Evolutionary conservation across 2,113 vertebrate species (phyloP).

Genomic region (Anthoscopus minutus): DNA sequence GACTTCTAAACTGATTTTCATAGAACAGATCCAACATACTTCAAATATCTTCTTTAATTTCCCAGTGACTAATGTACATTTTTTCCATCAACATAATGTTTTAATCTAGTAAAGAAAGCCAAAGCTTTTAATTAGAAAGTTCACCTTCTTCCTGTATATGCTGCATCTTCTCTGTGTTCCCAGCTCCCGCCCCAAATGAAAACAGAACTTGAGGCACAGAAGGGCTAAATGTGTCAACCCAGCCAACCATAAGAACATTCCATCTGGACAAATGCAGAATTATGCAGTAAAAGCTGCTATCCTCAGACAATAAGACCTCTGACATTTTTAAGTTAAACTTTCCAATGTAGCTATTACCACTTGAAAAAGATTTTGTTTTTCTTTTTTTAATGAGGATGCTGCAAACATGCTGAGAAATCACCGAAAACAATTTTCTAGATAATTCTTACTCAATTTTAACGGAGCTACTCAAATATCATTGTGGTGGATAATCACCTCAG

Average conservation of each 20-base stretch:
- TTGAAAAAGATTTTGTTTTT: neutral
- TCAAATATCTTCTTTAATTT: slow-evolving; percentile 44
- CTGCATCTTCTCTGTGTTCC: neutral
- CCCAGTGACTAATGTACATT: neutral
- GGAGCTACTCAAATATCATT: neutral
- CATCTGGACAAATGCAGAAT: neutral
- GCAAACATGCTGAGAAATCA: neutral
- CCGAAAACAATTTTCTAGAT: neutral
- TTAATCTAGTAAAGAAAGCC: neutral
- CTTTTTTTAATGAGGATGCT: neutral
- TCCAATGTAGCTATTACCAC: neutral
- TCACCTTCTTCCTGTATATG: neutral
- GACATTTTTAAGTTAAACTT: neutral
- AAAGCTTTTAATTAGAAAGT: neutral
- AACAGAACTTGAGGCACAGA: neutral
- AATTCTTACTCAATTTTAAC: neutral
- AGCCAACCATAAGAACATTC: neutral
- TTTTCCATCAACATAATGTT: slow-evolving; percentile 11
- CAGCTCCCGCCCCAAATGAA: neutral
- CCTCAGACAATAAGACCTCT: neutral
- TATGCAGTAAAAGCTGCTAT: neutral
- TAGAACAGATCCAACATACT: slow-evolving; percentile 8
- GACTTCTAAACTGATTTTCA: slow-evolving; percentile 30
- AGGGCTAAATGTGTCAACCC: neutral
- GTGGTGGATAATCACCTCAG: neutral